These are phyloP conservation scores for Zingel zingel DNA, from an alignment of 2,113 vertebrate genomes.

Conservation along the genomic window DNA sequence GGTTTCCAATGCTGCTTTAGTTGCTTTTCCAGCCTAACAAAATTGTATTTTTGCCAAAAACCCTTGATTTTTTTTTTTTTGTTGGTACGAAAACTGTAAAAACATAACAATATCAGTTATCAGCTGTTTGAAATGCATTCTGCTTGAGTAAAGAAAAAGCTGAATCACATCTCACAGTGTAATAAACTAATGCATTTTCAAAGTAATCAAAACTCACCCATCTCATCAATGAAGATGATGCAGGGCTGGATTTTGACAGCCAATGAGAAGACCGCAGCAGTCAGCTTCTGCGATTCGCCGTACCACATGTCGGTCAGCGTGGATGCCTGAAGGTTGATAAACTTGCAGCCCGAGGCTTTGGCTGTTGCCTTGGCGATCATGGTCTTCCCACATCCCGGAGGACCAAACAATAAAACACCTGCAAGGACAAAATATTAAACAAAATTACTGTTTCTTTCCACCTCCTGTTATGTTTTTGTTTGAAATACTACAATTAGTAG, in stretches of 20 bases:
- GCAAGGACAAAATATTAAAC: conserved; percentile 13
- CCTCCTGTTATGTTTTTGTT: background rate
- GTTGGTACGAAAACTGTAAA: background rate
- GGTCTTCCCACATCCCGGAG: conserved; percentile 88
- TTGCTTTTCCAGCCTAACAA: no score
- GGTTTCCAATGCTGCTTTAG: no score
- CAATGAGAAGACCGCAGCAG: conserved; percentile 87
- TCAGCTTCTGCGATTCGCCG: conserved; percentile 88
- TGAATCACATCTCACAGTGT: background rate
- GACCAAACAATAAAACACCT: conserved; percentile 87
- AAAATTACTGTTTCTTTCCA: background rate
- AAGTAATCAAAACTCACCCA: conserved; percentile 75
- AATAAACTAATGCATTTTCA: background rate
- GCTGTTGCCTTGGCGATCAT: conserved; percentile 87
- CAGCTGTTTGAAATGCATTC: background rate
- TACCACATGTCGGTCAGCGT: conserved; percentile 89
- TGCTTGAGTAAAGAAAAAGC: background rate
- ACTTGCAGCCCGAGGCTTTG: conserved; percentile 86
- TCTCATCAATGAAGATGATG: conserved; percentile 89
- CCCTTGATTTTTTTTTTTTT: background rate
- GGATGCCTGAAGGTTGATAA: conserved; percentile 88
- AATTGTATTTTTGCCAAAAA: background rate
- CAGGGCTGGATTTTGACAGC: conserved; percentile 87
- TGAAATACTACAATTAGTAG: background rate
- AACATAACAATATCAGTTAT: background rate